phyloP scores from a whole-genome alignment of 2,797 vertebrate species.

The Pseudomugil tenellus region DNA sequence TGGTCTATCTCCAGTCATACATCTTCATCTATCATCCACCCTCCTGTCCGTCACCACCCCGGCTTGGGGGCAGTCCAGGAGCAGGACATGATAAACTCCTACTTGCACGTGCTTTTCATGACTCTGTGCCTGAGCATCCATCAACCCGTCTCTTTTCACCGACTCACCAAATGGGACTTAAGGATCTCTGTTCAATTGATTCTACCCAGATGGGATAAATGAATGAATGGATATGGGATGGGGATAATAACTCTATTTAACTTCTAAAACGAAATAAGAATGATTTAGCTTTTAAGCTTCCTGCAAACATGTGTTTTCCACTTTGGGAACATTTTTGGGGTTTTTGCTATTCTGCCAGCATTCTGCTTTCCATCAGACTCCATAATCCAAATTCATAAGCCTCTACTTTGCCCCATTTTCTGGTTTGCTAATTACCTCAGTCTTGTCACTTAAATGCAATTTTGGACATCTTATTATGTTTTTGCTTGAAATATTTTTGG shows the following conservation, averaged over 20 bases:
- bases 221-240: neutral
- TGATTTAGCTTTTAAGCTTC: slow-evolving; percentile 23
- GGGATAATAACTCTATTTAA: slow-evolving; percentile 35
- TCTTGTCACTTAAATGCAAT: slow-evolving; percentile 67
- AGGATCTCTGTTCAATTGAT: slow-evolving; percentile 16
- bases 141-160: slow-evolving; percentile 66
- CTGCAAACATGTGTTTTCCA: slow-evolving; percentile 52
- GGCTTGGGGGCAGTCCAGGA: slow-evolving; percentile 60
- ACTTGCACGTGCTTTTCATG: slow-evolving; percentile 58
- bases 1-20: slow-evolving; percentile 78
- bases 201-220: slow-evolving; percentile 8
- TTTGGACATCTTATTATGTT: slow-evolving; percentile 54
- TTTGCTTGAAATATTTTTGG: slow-evolving; percentile 51
- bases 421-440: slow-evolving; percentile 67
- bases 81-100: slow-evolving; percentile 57
- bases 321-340: slow-evolving; percentile 29
- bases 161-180: slow-evolving; percentile 41
- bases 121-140: slow-evolving; percentile 69
- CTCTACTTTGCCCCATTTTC: slow-evolving; percentile 63
- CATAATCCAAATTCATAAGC: slow-evolving; percentile 47
- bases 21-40: slow-evolving; percentile 82
- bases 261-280: slow-evolving; percentile 31
- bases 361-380: slow-evolving; percentile 59
- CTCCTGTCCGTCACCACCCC: slow-evolving; percentile 68
- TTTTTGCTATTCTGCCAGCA: slow-evolving; percentile 40